A percentile compares a stretch with the other conserved stretches of the same genome.
Conservation (phyloP, 2,113 vertebrate genomes). For the Pithys albifrons region DNA sequence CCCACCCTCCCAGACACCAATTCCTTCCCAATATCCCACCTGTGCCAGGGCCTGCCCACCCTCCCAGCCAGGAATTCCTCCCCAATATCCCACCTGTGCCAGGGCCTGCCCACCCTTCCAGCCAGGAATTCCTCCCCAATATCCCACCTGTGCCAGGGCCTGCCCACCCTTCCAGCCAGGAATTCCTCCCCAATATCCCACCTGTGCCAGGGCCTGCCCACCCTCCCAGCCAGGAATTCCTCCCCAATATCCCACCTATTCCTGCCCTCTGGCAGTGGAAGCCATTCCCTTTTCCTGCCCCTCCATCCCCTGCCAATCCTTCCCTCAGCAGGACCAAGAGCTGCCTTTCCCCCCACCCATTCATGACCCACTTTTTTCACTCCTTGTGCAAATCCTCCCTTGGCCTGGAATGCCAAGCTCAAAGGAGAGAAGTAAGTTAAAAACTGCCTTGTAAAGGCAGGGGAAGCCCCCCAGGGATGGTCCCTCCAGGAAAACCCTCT, state of each 20-base stretch:
- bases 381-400: not conserved
- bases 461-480: not conserved
- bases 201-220: not conserved
- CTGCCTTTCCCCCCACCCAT: not conserved
- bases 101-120: not conserved
- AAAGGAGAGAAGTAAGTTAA: no score
- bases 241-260: not conserved
- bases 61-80: not conserved
- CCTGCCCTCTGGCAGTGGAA: not conserved
- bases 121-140: not conserved
- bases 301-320: not conserved
- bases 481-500: not conserved
- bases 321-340: not conserved
- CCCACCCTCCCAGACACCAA: not conserved
- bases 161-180: not conserved
- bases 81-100: not conserved
- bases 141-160: not conserved
- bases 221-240: not conserved
- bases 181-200: not conserved
- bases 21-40: not conserved
- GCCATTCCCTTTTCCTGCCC: not conserved
- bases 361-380: not conserved
- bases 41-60: not conserved
- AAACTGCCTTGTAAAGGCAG: not conserved
- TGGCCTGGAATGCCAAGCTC: not conserved